phyloP scores from a whole-genome alignment of 2,113 vertebrate species.

The Cacatua alba region DNA sequence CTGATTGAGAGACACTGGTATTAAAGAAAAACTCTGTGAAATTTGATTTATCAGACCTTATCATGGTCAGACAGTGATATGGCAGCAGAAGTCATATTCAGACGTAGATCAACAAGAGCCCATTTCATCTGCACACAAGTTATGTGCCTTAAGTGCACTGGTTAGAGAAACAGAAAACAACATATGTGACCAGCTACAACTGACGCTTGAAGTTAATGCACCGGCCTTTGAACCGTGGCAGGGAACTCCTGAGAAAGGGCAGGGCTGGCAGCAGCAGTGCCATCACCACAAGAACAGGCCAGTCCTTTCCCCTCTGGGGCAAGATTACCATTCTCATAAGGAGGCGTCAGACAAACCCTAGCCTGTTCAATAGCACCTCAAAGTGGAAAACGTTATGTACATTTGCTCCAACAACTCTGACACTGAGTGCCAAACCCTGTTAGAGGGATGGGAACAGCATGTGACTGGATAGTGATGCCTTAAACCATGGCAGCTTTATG shows the following conservation, averaged over 20 bases:
- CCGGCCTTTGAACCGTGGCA: rapidly evolving
- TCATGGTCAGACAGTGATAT: not conserved
- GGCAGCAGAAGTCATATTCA: not conserved
- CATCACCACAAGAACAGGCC: not conserved
- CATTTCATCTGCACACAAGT: not conserved
- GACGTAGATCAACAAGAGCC: not conserved
- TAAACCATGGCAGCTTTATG: not conserved
- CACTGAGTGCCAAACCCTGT: not conserved
- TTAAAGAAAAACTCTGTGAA: rapidly evolving
- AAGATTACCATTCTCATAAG: not conserved
- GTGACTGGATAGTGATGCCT: not conserved
- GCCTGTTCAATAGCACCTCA: not conserved
- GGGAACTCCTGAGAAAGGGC: not conserved
- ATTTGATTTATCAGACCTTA: not conserved
- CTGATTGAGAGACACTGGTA: not conserved
- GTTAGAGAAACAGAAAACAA: not conserved
- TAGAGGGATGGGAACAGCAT: not conserved
- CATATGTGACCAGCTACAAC: not conserved
- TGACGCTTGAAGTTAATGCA: rapidly evolving
- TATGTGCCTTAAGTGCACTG: not conserved
- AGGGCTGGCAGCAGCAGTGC: not conserved
- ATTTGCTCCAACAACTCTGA: rapidly evolving
- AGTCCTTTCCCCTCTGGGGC: not conserved
- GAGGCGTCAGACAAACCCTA: not conserved
- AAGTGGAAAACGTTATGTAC: not conserved